phyloP scores from a whole-genome alignment of 2,888 invertebrate species.

The Imbricaverruca yamaguchii region DNA sequence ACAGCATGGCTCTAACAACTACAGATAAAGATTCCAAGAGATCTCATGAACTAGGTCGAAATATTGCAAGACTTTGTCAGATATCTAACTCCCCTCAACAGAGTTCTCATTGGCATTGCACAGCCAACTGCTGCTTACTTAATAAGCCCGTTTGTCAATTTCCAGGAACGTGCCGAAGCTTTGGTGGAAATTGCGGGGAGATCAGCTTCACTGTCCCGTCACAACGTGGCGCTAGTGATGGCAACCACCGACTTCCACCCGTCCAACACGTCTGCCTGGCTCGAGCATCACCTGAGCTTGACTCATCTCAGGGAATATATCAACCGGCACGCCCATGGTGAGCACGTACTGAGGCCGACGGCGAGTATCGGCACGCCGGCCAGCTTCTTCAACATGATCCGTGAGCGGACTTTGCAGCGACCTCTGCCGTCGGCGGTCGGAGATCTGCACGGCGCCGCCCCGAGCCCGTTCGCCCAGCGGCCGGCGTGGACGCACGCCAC shows the following conservation, averaged over 20 bases:
- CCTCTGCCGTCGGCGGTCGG: conserved; percentile 72
- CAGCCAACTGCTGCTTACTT: no score
- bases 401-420: conserved; percentile 49
- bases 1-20: no score
- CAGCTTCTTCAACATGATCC: conserved; percentile 74
- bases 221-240: conserved; percentile 87
- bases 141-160: conserved; percentile 35
- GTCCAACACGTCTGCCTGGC: conserved; percentile 81
- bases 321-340: conserved; percentile 54
- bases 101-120: no score
- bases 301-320: conserved; percentile 81
- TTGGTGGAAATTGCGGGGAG: conserved; percentile 80
- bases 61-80: no score
- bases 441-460: conserved; percentile 95
- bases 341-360: conserved; percentile 36
- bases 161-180: conserved; percentile 73
- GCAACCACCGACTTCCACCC: conserved; percentile 95
- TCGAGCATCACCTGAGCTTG: conserved; percentile 89
- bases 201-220: conserved; percentile 78
- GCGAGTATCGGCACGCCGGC: conserved; percentile 78
- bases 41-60: no score
- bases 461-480: conserved; percentile 86
- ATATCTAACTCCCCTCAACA: no score
- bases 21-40: no score
- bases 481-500: conserved; percentile 40